phyloP scores from a whole-genome alignment of 64 coral and sea anemone species.

The Montipora capricornis region DNA sequence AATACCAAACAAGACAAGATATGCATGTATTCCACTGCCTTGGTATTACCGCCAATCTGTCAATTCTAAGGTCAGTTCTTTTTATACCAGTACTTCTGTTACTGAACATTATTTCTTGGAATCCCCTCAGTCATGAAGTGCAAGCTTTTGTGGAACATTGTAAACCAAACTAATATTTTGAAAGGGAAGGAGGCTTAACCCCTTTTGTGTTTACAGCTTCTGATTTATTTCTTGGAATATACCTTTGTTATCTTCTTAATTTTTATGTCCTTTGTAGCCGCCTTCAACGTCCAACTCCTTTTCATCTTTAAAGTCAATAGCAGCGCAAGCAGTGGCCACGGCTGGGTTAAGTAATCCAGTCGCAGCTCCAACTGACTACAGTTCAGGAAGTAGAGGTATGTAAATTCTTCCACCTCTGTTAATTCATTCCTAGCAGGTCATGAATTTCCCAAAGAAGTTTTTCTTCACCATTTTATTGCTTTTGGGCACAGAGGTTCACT shows the following conservation, averaged over 20 bases:
- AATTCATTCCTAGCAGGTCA: too few relatives aligned
- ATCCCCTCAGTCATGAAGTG: background rate
- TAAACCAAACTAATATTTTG: background rate
- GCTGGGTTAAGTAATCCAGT: conserved; percentile 80
- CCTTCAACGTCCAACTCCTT: conserved; percentile 76
- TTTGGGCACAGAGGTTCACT: too few relatives aligned
- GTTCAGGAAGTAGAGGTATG: conserved; percentile 81
- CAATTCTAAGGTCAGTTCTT: too few relatives aligned
- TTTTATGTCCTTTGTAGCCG: conserved; percentile 33
- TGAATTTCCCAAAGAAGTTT: too few relatives aligned
- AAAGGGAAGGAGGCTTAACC: background rate
- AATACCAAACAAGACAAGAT: too few relatives aligned
- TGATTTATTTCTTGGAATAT: too few relatives aligned
- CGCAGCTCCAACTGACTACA: conserved; percentile 71
- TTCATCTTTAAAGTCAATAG: conserved; percentile 91
- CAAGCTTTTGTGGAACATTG: background rate
- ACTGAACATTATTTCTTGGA: background rate
- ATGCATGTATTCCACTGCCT: too few relatives aligned
- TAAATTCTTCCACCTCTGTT: background rate
- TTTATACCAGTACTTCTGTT: too few relatives aligned
- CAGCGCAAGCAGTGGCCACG: conserved; percentile 93
- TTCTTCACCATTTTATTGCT: too few relatives aligned
- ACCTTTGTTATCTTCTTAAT: background rate
- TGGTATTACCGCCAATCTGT: too few relatives aligned
- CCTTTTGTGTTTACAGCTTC: too few relatives aligned